phyloP scores from a whole-genome alignment of 2,113 vertebrate species.

The Oreochromis tanganicae region DNA sequence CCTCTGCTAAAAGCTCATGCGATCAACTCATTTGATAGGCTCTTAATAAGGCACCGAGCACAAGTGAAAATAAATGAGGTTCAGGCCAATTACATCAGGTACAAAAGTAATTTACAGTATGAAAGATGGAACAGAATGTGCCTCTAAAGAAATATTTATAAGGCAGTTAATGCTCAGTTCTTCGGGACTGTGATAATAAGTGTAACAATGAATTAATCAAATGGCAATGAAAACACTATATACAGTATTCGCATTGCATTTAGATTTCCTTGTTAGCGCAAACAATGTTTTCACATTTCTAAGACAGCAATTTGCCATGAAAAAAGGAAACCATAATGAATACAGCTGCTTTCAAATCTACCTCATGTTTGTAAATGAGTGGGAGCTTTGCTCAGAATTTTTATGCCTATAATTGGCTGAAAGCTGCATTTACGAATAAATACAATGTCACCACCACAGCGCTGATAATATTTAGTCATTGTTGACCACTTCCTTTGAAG shows the following conservation, averaged over 20 bases:
- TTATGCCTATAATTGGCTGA: not conserved
- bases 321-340: not conserved
- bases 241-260: not conserved
- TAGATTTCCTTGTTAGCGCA: not conserved
- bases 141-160: constrained; percentile 16
- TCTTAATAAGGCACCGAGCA: constrained; percentile 14
- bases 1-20: not conserved
- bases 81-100: constrained; percentile 4
- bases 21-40: constrained; percentile 6
- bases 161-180: constrained; percentile 16
- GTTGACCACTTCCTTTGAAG: not conserved
- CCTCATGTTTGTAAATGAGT: constrained; percentile 5
- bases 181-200: not conserved
- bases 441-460: not conserved
- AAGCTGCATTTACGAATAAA: not conserved
- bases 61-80: not conserved
- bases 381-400: not conserved
- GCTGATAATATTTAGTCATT: not conserved
- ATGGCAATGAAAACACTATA: not conserved
- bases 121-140: not conserved
- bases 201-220: constrained; percentile 8
- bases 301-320: not conserved
- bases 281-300: constrained; percentile 7
- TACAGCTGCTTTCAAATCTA: not conserved
- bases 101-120: not conserved